Evolutionary conservation across 2,797 vertebrate species (phyloP).

Genomic region (Petrocephalus sullivani): DNA sequence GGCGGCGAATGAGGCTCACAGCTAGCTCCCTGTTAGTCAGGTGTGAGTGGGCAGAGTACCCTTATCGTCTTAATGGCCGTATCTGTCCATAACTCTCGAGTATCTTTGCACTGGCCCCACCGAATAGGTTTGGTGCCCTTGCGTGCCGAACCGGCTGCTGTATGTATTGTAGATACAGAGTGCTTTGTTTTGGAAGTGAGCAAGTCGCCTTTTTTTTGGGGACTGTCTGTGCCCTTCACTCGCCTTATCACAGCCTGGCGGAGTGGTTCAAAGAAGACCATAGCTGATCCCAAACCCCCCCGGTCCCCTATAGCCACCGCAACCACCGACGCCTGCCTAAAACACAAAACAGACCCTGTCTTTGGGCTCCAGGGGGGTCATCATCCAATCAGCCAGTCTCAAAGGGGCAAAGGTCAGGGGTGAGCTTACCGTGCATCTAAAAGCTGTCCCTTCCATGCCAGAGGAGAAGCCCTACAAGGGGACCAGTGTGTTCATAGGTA

Average conservation of each 20-base stretch:
- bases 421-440: neutral
- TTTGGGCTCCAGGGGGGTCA: neutral
- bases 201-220: neutral
- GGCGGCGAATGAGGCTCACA: neutral
- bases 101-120: neutral
- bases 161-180: neutral
- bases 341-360: constrained; percentile 19
- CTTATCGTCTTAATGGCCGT: neutral
- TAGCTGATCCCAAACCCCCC: neutral
- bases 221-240: neutral
- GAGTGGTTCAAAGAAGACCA: neutral
- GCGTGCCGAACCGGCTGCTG: neutral
- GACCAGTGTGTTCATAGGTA: neutral
- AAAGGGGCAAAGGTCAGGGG: constrained; percentile 3
- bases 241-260: neutral
- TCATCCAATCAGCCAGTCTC: constrained; percentile 16
- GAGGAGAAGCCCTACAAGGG: neutral
- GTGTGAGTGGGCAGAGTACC: neutral
- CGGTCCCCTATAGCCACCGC: neutral
- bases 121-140: neutral
- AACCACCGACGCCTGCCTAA: neutral
- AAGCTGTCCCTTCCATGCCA: neutral
- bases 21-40: neutral
- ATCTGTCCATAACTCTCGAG: neutral
- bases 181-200: neutral